Base-by-base conservation (phyloP, 2,797 vertebrate genomes). In the Tokudaia tokunoshimensis region DNA sequence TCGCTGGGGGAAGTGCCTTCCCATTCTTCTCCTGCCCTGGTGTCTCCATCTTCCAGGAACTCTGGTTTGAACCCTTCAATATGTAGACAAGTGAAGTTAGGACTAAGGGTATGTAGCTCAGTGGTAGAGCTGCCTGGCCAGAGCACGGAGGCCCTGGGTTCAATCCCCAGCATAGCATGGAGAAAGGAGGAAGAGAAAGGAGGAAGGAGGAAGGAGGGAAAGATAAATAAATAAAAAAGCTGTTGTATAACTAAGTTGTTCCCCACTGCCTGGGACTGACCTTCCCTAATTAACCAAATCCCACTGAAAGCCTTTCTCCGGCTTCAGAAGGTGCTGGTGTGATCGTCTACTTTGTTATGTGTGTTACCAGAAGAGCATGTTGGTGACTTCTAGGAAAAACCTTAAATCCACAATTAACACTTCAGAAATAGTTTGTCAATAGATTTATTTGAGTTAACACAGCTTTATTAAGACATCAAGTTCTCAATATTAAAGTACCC, bases 391-490 rank as follows among this genome's bases (percentile, higher is more conserved):
- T 74, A 91, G 52, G 67, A 41, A 97, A 97, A 96, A 92, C 13
- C 15, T 92, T 75, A 89, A 91, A n/a, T 59, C 17, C 22, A 80
- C 61, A 93, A 94, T 80, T 24, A 91, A 72, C 75, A 37, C 19
- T 74, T 20, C 29, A 63, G 44, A 82, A 81, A 31, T 89, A 57
- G 83, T 90, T 82, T 50, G 37, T 63, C 88, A 97, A 95, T 96
- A 92, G 96, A 31, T 95, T 98, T 92, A 29, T 92, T 98, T 94
- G 97, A 88, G 84, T 94, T 95, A 94, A 70, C 65, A n/a, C 37
- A 55, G 41, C 29, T 92, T 79, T 78, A 72, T 63, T 87, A 76
- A 85, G 31, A 79, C 50, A 61, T 50, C 67, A 78, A 47, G 89
- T 88, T 67, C 14, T 17, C 76, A 92, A 55, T n/a, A 89, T 79